Percentiles rank a stretch among this genome's conserved stretches.
Evolutionary conservation across 2,888 invertebrate species (phyloP).

Genomic region (Myopa tessellatipennis): DNA sequence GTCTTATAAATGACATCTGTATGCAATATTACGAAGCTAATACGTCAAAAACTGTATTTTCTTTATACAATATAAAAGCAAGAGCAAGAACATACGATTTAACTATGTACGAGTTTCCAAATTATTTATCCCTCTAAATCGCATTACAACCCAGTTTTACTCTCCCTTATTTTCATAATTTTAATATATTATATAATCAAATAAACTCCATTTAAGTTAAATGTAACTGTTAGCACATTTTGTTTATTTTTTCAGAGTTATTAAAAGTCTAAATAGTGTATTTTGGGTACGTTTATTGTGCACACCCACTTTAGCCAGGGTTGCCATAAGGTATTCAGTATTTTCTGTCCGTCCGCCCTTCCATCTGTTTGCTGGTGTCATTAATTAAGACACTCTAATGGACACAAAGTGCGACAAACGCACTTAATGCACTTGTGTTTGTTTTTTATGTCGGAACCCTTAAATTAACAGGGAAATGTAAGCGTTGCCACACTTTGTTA

Average conservation of each 20-base stretch:
- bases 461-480: neutral
- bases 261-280: neutral
- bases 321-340: neutral
- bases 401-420: conserved; percentile 24
- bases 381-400: conserved; percentile 41
- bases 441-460: conserved; percentile 40
- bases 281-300: neutral
- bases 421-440: conserved; percentile 39
- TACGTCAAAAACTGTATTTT: neutral
- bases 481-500: neutral
- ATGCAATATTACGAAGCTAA: neutral
- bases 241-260: neutral
- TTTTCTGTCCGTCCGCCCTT: neutral
- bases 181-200: neutral
- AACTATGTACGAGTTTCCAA: too few species aligned
- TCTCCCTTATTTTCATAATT: neutral
- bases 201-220: too few species aligned
- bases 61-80: too few species aligned
- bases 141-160: too few species aligned
- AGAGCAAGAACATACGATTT: too few species aligned
- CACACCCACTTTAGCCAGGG: neutral
- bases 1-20: conserved; percentile 45
- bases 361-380: conserved; percentile 21
- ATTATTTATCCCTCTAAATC: too few species aligned
- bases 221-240: neutral